These are phyloP conservation scores for Malurus alboscapulatus DNA, from an alignment of 2,113 vertebrate genomes.

Conservation along the genomic window DNA sequence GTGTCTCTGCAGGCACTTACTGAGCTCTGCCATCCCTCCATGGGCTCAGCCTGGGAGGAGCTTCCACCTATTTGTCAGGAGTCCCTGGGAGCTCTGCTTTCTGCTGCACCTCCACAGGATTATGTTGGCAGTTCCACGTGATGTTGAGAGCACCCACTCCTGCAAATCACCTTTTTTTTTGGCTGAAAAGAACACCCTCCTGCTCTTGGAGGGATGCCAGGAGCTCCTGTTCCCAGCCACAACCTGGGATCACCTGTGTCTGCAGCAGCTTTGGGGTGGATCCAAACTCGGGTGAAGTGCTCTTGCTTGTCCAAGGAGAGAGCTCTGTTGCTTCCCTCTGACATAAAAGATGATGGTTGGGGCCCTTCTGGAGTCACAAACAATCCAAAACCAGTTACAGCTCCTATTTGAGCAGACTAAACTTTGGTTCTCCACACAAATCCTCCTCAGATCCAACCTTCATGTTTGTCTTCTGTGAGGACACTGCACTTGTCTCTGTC, in stretches of 20 bases:
- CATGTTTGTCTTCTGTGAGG: not conserved
- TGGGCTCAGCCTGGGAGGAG: not conserved
- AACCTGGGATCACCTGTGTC: fast-evolving
- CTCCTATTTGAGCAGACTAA: not conserved
- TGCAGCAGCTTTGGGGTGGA: not conserved
- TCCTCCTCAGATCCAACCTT: not conserved
- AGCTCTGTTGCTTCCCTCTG: not conserved
- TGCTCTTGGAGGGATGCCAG: not conserved
- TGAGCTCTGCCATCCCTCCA: not conserved
- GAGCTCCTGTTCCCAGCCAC: not conserved
- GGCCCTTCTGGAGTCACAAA: not conserved
- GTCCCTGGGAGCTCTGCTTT: not conserved
- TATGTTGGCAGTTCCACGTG: not conserved
- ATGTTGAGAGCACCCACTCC: fast-evolving
- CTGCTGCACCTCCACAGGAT: not conserved
- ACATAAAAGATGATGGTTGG: not conserved
- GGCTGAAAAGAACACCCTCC: not conserved
- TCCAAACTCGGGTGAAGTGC: not conserved
- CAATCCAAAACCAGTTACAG: not conserved
- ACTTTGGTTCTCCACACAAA: not conserved
- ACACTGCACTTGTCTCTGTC: fast-evolving
- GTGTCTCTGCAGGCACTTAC: not conserved
- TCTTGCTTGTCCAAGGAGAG: not conserved
- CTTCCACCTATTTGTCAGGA: not conserved
- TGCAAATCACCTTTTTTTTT: not conserved